Percentiles rank a stretch among this genome's conserved stretches.
These are phyloP conservation scores for Rhamnusium bicolor DNA, from an alignment of 2,888 invertebrate species.

Conservation along the genomic window DNA sequence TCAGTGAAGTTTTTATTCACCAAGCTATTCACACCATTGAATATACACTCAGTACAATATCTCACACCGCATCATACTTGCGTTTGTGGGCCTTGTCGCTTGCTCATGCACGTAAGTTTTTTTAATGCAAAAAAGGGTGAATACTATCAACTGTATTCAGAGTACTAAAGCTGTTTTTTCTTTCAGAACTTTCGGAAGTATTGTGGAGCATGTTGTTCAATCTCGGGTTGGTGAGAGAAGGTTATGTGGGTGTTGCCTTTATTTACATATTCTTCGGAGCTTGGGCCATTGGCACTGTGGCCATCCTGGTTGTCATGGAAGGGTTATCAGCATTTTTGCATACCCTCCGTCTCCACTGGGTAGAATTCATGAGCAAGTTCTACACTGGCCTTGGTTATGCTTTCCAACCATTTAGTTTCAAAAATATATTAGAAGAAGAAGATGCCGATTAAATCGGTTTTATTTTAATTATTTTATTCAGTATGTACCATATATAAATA, in stretches of 20 bases:
- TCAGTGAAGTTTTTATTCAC: conserved; percentile 92
- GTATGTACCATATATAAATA: conserved; percentile 13
- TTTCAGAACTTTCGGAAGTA: conserved; percentile 64
- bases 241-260: conserved; percentile 70
- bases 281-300: conserved; percentile 87
- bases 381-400: conserved; percentile 87
- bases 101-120: conserved; percentile 91
- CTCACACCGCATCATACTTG: conserved; percentile 96
- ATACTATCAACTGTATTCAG: background rate
- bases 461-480: background rate
- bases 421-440: conserved; percentile 76
- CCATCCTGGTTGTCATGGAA: conserved; percentile 91
- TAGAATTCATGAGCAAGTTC: conserved; percentile 90
- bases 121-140: background rate
- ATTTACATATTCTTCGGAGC: conserved; percentile 80
- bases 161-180: conserved; percentile 27
- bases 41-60: conserved; percentile 95
- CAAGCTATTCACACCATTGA: conserved; percentile 98
- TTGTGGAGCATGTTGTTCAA: conserved; percentile 63
- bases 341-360: conserved; percentile 91
- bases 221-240: conserved; percentile 57
- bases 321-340: conserved; percentile 93
- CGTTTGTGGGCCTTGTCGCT: conserved; percentile 97
- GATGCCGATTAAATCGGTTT: conserved; percentile 36
- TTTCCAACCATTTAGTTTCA: conserved; percentile 91